Evolutionary conservation across 2,113 vertebrate genomes (phyloP), one percentile per base, ranked within the genome.

Genomic region (Speoplatyrhinus poulsoni): DNA sequence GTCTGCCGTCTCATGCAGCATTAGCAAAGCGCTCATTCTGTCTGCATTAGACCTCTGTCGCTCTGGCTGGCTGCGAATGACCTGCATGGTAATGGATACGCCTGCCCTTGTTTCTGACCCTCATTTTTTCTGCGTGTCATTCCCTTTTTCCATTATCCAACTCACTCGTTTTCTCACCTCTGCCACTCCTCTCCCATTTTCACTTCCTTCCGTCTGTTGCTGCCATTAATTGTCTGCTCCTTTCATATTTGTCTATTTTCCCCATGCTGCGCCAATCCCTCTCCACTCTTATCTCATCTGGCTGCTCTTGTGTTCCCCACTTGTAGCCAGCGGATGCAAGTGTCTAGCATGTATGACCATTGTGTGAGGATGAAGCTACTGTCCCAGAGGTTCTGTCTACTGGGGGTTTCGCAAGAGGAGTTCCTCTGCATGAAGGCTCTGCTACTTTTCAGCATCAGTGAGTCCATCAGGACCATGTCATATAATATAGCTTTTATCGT

Each of bases 381-480:
- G 13, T 96, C 96, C 16, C 95, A 97, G 81, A 93, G 96, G 77
- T 95, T 98, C 3, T 94, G 94, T 47, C 93, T 93, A 90, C 94
- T 98, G 62, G 95, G 96, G 83, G 94, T 98, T 89, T 96, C 96
- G 0, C 94, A 94, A 55, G 96, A 98, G 83, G 97, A 98, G 91
- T 98, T 97, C 70, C 94, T 98, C 76, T 98, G 97, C 73, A 98
- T 98, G 96, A 98, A 98, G 83, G 96, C 95, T 59, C 91, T 98
- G 53, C 93, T 98, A 36, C 95, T 98, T 83, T 97, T 98, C 94
- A 98, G 96, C 88, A 95, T 98, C 88, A 93, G 97, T 98, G 82
- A 93, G 92, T 92, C 68, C 9, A 4, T 47, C 1, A 15, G 56
- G 19, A 56, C 60, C 33, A 26, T 8, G 17, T 66, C 36, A 52